A percentile compares a stretch with the other conserved stretches of the same genome.
Conservation (phyloP, 2,888 invertebrate genomes). For the Monopis laevigella region DNA sequence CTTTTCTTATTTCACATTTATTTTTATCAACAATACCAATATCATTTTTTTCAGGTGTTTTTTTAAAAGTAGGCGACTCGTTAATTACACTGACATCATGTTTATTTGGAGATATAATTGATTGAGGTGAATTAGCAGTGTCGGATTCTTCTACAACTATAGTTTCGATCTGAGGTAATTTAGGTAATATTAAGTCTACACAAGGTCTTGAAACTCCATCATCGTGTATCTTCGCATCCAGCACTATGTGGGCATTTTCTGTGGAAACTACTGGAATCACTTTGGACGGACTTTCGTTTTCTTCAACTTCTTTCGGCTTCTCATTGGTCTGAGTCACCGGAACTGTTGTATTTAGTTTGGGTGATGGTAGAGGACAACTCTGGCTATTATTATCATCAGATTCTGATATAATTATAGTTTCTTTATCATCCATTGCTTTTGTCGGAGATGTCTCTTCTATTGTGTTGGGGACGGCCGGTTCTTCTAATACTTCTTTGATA, state of each 20-base stretch:
- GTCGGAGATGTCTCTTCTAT: conserved; percentile 39
- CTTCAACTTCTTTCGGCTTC: conserved; percentile 43
- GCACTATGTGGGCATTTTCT: conserved; percentile 52
- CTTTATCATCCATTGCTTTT: conserved; percentile 48
- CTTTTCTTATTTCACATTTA: conserved; percentile 47
- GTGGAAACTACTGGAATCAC: conserved; percentile 51
- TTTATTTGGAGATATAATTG: conserved; percentile 39
- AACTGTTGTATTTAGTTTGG: conserved; percentile 37
- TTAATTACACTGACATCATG: conserved; percentile 40
- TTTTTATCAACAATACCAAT: conserved; percentile 33
- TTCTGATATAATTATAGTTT: conserved; percentile 56
- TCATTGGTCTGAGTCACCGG: conserved; percentile 34
- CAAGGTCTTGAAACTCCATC: conserved; percentile 33
- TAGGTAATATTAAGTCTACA: conserved; percentile 41
- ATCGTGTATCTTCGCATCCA: conserved; percentile 45
- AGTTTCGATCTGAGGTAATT: conserved; percentile 46
- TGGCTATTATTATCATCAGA: conserved; percentile 61
- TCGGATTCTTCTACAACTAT: conserved; percentile 56
- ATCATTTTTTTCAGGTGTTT: conserved; percentile 40
- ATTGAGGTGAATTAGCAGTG: conserved; percentile 33
- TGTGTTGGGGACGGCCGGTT: conserved; percentile 25
- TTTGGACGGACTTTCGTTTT: conserved; percentile 50
- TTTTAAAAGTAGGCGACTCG: conserved; percentile 40
- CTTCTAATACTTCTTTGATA: conserved; percentile 19
- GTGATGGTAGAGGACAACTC: conserved; percentile 57